Evolutionary conservation across 2,888 invertebrate genomes (phyloP).

Genomic region (Panzeria rudis): DNA sequence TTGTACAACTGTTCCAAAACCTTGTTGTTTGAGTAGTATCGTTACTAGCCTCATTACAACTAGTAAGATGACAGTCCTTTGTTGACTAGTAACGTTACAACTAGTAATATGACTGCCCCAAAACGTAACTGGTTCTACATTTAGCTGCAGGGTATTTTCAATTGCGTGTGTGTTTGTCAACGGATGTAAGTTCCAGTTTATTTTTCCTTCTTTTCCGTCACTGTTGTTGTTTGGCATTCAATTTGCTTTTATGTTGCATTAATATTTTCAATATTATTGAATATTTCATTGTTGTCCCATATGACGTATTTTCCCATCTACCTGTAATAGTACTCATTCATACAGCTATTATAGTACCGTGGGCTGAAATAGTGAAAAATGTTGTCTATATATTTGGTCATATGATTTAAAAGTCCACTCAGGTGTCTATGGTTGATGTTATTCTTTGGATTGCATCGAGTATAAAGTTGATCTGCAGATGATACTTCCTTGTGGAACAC

Average conservation of each 20-base stretch:
- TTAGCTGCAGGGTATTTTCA: not conserved
- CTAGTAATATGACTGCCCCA: too few relatives aligned
- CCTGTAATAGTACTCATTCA: slow-evolving; percentile 55
- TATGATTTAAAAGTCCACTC: not conserved
- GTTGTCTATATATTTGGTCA: not conserved
- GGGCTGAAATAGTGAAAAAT: slow-evolving; percentile 1
- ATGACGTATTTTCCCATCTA: slow-evolving; percentile 68
- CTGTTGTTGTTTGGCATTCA: slow-evolving; percentile 23
- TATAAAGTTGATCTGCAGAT: too few relatives aligned
- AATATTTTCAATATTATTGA: slow-evolving; percentile 71
- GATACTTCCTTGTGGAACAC: too few relatives aligned
- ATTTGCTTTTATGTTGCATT: slow-evolving; percentile 68
- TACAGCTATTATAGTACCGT: slow-evolving; percentile 39
- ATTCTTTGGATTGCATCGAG: too few relatives aligned
- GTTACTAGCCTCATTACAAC: too few relatives aligned
- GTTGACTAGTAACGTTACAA: too few relatives aligned
- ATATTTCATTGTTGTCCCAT: slow-evolving; percentile 69
- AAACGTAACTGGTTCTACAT: too few relatives aligned
- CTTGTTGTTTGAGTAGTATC: too few relatives aligned
- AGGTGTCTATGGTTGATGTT: too few relatives aligned
- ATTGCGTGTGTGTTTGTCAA: slow-evolving; percentile 53
- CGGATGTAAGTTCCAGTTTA: slow-evolving; percentile 4
- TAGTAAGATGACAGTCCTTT: too few relatives aligned
- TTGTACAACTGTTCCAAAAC: too few relatives aligned
- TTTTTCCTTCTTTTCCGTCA: not conserved